Base-by-base conservation (phyloP, 2,797 vertebrate species). In the Onychomys leucogaster region DNA sequence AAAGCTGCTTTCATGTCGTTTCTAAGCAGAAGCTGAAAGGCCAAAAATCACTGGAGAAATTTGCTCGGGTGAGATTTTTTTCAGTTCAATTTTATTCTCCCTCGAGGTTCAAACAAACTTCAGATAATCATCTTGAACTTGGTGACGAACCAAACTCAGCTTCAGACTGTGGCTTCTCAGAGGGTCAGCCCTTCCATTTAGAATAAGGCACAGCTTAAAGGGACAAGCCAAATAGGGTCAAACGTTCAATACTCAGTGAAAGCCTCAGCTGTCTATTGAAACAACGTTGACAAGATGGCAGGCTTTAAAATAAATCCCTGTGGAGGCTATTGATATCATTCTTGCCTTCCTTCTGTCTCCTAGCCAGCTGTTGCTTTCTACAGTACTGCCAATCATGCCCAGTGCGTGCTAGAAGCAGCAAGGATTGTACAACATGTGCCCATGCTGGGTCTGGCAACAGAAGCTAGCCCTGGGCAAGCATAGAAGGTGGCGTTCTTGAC, bases 111-210 rank as follows among this genome's bases (percentile, higher is more conserved):
- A 95, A 90, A 96, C 94, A 94, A 95, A 96, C 90, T 95, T 97
- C 93, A 97, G 95, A 97, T 96, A 94, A 98, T 97, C 94, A 95
- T 96, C 89, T 91, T 97, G 97, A 98, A 98, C 94, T 96, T 96
- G 85, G 89, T 95, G 94, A 94, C 81, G 94, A 97, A 97, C 96
- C 96, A 94, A 93, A 95, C 92, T 92, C 52, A 11, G 55, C 83
- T 89, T 92, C 91, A 67, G 63, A 89, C 89, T 71, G 12, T 2
- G 49, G 91, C 85, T 94, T 95, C 83, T 93, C 85, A 12, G 92
- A 97, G 92, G 96, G 97, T 97, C 97, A 97, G 90, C 94, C 94
- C 92, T 95, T 91, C 96, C 96, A 80, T 97, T 97, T 95, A 97
- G 93, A 96, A 95, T 67, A 92, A 81, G 59, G 85, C 92, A 46